Evolutionary conservation across 2,113 vertebrate species (phyloP).

Genomic region (Cnemophilus loriae): DNA sequence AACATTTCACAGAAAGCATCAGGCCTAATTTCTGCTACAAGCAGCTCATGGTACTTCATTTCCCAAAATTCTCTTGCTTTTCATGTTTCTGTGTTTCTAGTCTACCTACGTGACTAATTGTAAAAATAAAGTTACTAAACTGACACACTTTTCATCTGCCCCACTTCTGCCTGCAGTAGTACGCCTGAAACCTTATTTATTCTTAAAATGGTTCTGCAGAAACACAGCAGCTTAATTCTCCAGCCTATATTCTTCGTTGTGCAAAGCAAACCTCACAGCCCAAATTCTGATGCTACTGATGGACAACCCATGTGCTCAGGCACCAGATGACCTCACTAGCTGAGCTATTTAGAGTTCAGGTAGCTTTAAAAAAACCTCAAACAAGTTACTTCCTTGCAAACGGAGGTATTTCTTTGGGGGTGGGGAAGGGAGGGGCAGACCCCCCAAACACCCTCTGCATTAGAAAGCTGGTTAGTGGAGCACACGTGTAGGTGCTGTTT

Average conservation of each 20-base stretch:
- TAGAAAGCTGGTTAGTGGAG: neutral
- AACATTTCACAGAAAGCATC: neutral
- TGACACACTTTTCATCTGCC: neutral
- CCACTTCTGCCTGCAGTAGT: neutral
- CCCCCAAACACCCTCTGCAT: neutral
- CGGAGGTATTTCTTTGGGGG: fast-evolving
- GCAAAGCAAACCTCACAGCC: neutral
- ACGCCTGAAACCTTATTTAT: neutral
- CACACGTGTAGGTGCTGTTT: neutral
- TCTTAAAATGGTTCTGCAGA: neutral
- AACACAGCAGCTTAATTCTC: neutral
- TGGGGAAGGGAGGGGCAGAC: neutral
- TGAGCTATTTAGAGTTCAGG: neutral
- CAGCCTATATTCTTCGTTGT: neutral
- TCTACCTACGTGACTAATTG: neutral
- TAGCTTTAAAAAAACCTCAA: neutral
- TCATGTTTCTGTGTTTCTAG: neutral
- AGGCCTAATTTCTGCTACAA: neutral
- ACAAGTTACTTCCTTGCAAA: neutral
- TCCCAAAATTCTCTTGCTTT: neutral
- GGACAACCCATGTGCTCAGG: neutral
- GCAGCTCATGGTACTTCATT: neutral
- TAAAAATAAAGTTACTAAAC: neutral
- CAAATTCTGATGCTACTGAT: neutral
- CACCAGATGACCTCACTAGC: neutral